Evolutionary conservation across 2,113 vertebrate genomes (phyloP).

Genomic region (Ceuthmochares aereus): DNA sequence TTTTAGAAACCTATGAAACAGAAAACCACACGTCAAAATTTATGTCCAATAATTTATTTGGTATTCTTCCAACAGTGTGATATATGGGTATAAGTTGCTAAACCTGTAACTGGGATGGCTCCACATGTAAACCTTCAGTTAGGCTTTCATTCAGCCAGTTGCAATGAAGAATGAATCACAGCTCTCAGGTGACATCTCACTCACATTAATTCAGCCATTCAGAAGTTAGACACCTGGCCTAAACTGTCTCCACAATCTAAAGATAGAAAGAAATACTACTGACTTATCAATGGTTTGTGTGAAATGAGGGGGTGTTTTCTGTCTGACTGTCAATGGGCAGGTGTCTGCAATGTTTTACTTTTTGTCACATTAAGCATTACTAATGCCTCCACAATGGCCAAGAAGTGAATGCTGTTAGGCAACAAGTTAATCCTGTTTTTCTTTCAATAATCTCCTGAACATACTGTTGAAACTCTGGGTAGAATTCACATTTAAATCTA

Average conservation of each 20-base stretch:
- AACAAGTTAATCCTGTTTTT: not conserved
- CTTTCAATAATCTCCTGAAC: not conserved
- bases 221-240: not conserved
- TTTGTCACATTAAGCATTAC: not conserved
- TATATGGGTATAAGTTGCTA: not conserved
- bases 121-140: not conserved
- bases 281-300: not conserved
- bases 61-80: not conserved
- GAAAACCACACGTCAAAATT: not conserved
- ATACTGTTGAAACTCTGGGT: not conserved
- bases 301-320: not conserved
- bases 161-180: not conserved
- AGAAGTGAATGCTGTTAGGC: not conserved
- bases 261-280: not conserved
- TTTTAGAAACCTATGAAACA: not conserved
- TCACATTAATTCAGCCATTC: not conserved
- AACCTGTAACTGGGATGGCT: accelerated
- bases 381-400: not conserved
- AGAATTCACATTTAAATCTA: not conserved
- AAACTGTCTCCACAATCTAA: not conserved
- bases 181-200: not conserved
- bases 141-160: not conserved
- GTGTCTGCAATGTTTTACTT: not conserved
- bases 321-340: not conserved
- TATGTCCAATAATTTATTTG: not conserved